Percentiles rank a stretch among this genome's conserved stretches.
phyloP scores from a whole-genome alignment of 2,888 invertebrate genomes.

The Campaea margaritaria region DNA sequence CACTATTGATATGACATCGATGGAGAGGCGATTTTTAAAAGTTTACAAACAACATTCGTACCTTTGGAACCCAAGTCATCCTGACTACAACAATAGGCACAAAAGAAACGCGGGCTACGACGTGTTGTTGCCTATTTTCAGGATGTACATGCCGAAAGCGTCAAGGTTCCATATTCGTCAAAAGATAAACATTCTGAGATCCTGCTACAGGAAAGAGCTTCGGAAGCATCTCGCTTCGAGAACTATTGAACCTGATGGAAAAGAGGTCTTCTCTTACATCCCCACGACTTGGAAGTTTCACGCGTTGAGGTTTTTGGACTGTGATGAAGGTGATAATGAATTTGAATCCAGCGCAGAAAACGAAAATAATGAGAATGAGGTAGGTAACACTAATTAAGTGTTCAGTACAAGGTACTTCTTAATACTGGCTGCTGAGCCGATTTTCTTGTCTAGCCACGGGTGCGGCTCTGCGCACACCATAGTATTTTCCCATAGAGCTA shows the following conservation, averaged over 20 bases:
- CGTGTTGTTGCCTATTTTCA: slow-evolving; percentile 44
- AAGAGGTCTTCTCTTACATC: slow-evolving; percentile 45
- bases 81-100: slow-evolving; percentile 52
- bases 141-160: slow-evolving; percentile 45
- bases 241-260: slow-evolving; percentile 45
- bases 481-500: no score
- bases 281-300: slow-evolving; percentile 54
- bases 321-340: slow-evolving; percentile 25
- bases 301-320: slow-evolving; percentile 49
- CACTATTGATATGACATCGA: slow-evolving; percentile 29
- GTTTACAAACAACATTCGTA: slow-evolving; percentile 47
- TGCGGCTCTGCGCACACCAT: no score
- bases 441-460: no score
- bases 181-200: slow-evolving; percentile 58
- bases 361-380: slow-evolving; percentile 32
- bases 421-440: no score
- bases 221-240: slow-evolving; percentile 48
- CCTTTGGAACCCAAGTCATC: slow-evolving; percentile 52
- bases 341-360: slow-evolving; percentile 31
- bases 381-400: no score
- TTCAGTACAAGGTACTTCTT: no score
- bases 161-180: slow-evolving; percentile 47
- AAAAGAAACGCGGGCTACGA: slow-evolving; percentile 49
- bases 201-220: slow-evolving; percentile 51
- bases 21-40: slow-evolving; percentile 50